Evolutionary conservation across 2,888 invertebrate species (phyloP), one percentile per base, ranked within the genome.

Genomic region (Agrochola macilenta): DNA sequence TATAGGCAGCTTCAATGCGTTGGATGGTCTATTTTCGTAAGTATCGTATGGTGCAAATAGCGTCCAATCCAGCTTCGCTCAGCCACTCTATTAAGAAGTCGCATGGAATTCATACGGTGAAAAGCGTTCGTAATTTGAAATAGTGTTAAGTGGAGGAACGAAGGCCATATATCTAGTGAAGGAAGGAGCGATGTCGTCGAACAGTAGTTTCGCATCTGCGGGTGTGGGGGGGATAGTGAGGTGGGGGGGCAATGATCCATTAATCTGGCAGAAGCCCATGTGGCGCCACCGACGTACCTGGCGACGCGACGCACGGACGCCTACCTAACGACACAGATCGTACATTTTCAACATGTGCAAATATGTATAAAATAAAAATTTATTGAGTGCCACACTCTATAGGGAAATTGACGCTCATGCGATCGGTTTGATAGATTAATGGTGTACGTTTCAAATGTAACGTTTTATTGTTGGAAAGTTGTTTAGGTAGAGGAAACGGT

Each of bases 191-290:
- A 91, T 93, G 94, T 94, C 94, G 94, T 94, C 92, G 94, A 95
- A 94, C 95, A 95, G 95, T 95, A 95, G 95, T 95, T 94, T 94
- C 94, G 92, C 94, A 93, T 95, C 93, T 93, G 92, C 90, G 93
- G 90, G 93, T 90, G 89, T 92, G 79, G 78, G 87, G 90, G 90
- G 90, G 91, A 89, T 90, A 90, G 91, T 90, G 82, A 86, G 90
- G 90, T 88, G 97, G 96, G 97, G 97, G 97, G 97, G 98, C 98
- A 98, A 97, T 97, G 98, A 98, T 98, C 98, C 98, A 98, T 98
- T 98, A 98, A 98, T 98, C 98, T 97, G 97, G 97, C 97, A 97
- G 97, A 97, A 98, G 98, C 98, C 98, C 98, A 97, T 97, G 97
- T 97, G 98, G 98, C 98, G 98, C 98, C 98, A 97, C 89, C 93